Percentiles rank a stretch among this genome's conserved stretches.
phyloP scores from a whole-genome alignment of 2,113 vertebrate genomes.

The Gallinago media region DNA sequence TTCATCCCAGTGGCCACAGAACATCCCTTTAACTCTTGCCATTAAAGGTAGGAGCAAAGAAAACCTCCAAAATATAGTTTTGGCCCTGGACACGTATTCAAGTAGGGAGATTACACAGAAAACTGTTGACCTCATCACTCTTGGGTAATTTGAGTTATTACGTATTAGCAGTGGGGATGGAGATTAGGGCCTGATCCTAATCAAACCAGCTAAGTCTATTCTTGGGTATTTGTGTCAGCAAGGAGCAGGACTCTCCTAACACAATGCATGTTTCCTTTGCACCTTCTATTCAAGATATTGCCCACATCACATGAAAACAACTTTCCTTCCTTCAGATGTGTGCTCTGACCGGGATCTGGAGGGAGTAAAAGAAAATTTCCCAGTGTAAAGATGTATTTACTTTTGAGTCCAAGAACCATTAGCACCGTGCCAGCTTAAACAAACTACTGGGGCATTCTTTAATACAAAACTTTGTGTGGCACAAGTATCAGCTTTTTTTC shows the following conservation, averaged over 20 bases:
- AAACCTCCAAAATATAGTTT: neutral
- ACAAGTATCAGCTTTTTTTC: neutral
- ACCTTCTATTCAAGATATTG: neutral
- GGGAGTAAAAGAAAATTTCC: neutral
- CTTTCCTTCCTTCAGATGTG: neutral
- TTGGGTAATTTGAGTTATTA: neutral
- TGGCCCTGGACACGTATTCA: neutral
- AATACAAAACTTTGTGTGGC: fast-evolving
- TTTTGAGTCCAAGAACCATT: neutral
- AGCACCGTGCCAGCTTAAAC: neutral
- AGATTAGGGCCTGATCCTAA: neutral
- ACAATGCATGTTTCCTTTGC: neutral
- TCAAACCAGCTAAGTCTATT: neutral
- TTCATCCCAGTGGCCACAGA: neutral
- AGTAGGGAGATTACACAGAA: neutral
- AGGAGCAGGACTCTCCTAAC: neutral
- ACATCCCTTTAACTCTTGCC: neutral
- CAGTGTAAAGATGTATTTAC: fast-evolving
- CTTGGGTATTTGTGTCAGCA: neutral
- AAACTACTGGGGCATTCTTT: neutral
- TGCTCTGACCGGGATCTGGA: neutral
- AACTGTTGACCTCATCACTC: neutral
- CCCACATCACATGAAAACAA: neutral
- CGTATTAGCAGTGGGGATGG: neutral
- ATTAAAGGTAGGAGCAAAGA: neutral